Conservation (phyloP, 37 sponge, comb jelly and placozoan species). For the Oscarella lobularis region DNA sequence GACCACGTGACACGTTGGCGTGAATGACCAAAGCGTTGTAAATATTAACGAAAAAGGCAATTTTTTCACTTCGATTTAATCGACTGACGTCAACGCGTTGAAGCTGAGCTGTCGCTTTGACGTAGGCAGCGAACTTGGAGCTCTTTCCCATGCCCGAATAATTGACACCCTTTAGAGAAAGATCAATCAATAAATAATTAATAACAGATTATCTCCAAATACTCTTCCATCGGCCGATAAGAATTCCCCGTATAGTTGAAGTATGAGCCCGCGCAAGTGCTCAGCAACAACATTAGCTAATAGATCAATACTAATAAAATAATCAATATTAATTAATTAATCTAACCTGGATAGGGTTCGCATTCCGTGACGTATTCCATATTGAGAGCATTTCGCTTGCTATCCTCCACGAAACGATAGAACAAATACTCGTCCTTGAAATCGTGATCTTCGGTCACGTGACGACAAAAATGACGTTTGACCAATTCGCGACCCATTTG, state of each 20-base stretch:
- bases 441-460: conserved; percentile 77
- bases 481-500: conserved; percentile 47
- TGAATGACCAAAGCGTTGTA: conserved; percentile 95
- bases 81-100: conserved; percentile 59
- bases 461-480: conserved; percentile 59
- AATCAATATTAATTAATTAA: not conserved
- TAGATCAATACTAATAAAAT: conserved; percentile 1
- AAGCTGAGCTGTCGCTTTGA: conserved; percentile 68
- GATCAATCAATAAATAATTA: conserved; percentile 4
- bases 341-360: conserved; percentile 12
- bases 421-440: conserved; percentile 67
- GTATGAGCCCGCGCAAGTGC: conserved; percentile 58
- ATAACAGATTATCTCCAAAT: conserved; percentile 6
- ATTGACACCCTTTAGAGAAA: conserved; percentile 52
- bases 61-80: conserved; percentile 48
- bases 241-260: conserved; percentile 57
- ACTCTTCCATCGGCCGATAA: conserved; percentile 64
- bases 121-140: conserved; percentile 72
- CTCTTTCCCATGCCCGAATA: conserved; percentile 73
- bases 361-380: conserved; percentile 45
- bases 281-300: conserved; percentile 57
- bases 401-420: conserved; percentile 74
- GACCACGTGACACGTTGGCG: conserved; percentile 79
- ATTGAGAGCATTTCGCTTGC: conserved; percentile 46
- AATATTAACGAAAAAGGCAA: conserved; percentile 89